phyloP scores from a whole-genome alignment of 2,888 invertebrate species.

The Erebia ligea region DNA sequence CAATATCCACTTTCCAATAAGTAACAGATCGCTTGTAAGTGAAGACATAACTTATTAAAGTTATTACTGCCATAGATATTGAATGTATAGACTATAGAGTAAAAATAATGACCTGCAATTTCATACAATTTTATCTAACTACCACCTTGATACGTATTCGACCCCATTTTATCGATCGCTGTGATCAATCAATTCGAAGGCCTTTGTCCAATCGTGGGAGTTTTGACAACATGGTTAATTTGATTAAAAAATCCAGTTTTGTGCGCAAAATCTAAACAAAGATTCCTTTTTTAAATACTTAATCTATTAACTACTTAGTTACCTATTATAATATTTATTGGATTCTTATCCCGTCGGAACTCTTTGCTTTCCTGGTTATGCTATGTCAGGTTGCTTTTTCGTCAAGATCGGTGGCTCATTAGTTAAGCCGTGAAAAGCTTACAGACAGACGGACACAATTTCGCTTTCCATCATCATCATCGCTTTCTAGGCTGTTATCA shows the following conservation, averaged over 20 bases:
- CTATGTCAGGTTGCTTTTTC: too few relatives aligned
- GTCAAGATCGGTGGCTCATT: too few relatives aligned
- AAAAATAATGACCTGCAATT: neutral
- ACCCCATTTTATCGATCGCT: constrained; percentile 3
- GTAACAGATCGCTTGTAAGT: constrained; percentile 9
- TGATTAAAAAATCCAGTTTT: neutral
- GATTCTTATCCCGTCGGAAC: too few relatives aligned
- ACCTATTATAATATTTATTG: too few relatives aligned
- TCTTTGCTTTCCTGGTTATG: too few relatives aligned
- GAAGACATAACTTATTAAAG: constrained; percentile 11
- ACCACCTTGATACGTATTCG: constrained; percentile 1
- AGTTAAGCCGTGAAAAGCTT: too few relatives aligned
- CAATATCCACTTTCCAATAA: constrained; percentile 15
- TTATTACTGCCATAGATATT: constrained; percentile 12
- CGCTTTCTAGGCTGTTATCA: too few relatives aligned
- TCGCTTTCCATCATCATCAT: too few relatives aligned
- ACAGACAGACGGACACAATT: too few relatives aligned
- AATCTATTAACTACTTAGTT: too few relatives aligned
- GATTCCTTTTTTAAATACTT: too few relatives aligned
- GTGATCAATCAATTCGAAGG: constrained; percentile 5
- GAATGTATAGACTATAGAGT: neutral
- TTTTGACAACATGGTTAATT: neutral
- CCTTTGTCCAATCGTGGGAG: neutral
- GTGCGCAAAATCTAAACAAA: neutral
- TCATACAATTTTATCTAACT: constrained; percentile 7